phyloP scores from a whole-genome alignment of 2,113 vertebrate genomes.

The Rhinoptilus africanus region DNA sequence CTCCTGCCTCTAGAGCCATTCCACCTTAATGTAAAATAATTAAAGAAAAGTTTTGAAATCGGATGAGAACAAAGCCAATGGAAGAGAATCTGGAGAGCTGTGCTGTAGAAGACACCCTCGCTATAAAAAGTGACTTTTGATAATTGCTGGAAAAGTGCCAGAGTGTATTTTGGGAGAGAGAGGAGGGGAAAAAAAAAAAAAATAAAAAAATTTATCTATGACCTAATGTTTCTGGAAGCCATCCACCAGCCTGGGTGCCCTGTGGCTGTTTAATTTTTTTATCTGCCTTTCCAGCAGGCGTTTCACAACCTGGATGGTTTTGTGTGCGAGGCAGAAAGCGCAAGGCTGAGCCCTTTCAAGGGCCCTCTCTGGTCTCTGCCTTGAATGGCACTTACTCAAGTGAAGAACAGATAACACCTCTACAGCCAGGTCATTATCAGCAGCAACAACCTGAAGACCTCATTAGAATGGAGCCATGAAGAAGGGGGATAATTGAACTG shows the following conservation, averaged over 20 bases:
- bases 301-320: conserved; percentile 60
- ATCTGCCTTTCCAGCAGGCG: conserved; percentile 47
- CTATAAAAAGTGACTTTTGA: conserved; percentile 66
- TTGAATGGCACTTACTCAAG: neutral
- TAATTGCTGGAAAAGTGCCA: conserved; percentile 61
- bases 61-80: neutral
- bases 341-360: neutral
- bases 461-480: neutral
- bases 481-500: neutral
- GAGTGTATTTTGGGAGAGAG: conserved; percentile 48
- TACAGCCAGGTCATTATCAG: neutral
- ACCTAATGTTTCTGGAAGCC: conserved; percentile 71
- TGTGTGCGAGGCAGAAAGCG: neutral
- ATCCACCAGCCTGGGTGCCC: conserved; percentile 57
- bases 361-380: neutral
- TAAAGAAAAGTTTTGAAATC: neutral
- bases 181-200: neutral
- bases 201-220: conserved; percentile 34
- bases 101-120: neutral
- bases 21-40: conserved; percentile 40
- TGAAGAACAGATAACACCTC: conserved; percentile 4
- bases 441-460: neutral
- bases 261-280: conserved; percentile 62
- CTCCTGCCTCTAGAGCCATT: neutral
- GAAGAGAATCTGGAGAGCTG: conserved; percentile 13